Base-by-base conservation (phyloP, 1,140 invertebrate species). In the Wiebesia pumilae region DNA sequence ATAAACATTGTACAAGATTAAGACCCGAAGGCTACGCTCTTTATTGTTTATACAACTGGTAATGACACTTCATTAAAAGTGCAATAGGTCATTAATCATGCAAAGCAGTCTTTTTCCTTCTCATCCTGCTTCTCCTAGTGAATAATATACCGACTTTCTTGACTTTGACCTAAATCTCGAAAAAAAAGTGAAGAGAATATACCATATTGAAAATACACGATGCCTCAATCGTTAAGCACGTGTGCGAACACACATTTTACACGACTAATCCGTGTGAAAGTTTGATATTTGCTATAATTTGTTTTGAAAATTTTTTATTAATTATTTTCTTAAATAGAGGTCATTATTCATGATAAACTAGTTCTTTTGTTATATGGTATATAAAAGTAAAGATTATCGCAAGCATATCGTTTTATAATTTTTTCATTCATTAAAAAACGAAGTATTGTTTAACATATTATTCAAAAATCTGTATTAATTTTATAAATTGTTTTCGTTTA, bases 161-260 rank as follows among this genome's bases (percentile, higher is more conserved):
- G 81, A 71, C 62, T 80, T 83, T 83, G 82, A 75, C 71, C 82
- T 47, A 30, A 51, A 82, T 51, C 24, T 65, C 21, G 43, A n/a
- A n/a, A 62, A 62, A 62, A 24, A 27, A 27, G 24, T 21, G 16
- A 14, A 21, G 16, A 54, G 10, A 54, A 14, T 2, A 9, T 47
- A 12, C 43, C 12, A 21, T 47, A 54, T 12, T 54, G 19, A 16
- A 47, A 47, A 54, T 54, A 9, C 51, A 54, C 19, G 7, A 54
- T 47, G 14, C 43, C 43, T 47, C 43, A 47, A 47, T 47, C 43
- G 14, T 7, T 7, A 7, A 7, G 6, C 6, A 14, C 14, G 6
- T 47, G 14, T 47, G 6, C 51, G 19, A 54, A 54, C 51, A 54
- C 10, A 4, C 27, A 62, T 27, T 4, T 62, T 27, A 27, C 10